These are phyloP conservation scores for Oryzias celebensis DNA, from an alignment of 2,113 vertebrate species.

Conservation along the genomic window DNA sequence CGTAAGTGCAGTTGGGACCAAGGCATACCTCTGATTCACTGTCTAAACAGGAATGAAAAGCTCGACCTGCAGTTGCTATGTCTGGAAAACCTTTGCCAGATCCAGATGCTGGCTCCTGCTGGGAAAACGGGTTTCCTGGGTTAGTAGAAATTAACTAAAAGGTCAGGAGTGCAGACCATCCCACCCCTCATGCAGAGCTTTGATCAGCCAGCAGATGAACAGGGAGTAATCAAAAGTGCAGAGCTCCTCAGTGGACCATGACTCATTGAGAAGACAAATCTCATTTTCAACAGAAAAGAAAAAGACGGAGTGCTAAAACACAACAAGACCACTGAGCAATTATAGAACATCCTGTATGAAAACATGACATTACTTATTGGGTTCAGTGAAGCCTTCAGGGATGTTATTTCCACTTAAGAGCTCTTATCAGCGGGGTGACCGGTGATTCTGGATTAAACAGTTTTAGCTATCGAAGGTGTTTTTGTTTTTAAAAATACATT, in stretches of 20 bases:
- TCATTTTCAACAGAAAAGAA: background rate
- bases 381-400: background rate
- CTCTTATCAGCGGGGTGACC: background rate
- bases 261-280: constrained; percentile 33
- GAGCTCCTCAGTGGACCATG: constrained; percentile 24
- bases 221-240: constrained; percentile 34
- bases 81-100: constrained; percentile 32
- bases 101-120: constrained; percentile 24
- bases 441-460: background rate
- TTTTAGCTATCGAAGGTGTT: background rate
- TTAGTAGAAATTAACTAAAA: constrained; percentile 35
- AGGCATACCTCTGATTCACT: constrained; percentile 14
- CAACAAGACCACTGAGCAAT: background rate
- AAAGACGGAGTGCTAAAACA: background rate
- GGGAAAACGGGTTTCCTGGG: constrained; percentile 43
- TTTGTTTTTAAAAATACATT: background rate
- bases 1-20: too few relatives aligned
- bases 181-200: constrained; percentile 35
- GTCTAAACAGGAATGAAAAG: constrained; percentile 42
- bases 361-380: background rate
- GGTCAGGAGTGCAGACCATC: constrained; percentile 31
- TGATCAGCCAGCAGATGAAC: constrained; percentile 56
- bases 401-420: background rate
- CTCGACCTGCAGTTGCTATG: constrained; percentile 37
- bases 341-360: background rate